These are phyloP conservation scores for Callocephalon fimbriatum DNA, from an alignment of 2,113 vertebrate genomes.

Conservation along the genomic window DNA sequence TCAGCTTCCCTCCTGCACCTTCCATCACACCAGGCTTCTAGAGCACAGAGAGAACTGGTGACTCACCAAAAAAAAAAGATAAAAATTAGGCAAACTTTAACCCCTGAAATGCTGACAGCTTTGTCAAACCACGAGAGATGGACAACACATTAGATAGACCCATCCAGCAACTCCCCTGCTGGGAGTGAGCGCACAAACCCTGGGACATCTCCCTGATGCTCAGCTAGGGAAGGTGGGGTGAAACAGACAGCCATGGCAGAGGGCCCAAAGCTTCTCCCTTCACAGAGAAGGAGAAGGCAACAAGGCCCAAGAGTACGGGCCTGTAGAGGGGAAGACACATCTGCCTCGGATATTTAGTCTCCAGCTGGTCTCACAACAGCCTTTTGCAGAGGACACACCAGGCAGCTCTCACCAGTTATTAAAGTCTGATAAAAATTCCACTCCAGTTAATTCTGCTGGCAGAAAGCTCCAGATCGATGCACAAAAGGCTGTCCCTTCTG, in stretches of 20 bases:
- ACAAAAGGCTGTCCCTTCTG: neutral
- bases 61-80: neutral
- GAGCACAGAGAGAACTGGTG: neutral
- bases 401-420: constrained; percentile 37
- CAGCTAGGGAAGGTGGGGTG: rapidly evolving
- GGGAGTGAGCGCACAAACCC: rapidly evolving
- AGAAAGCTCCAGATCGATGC: neutral
- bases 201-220: neutral
- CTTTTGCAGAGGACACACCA: neutral
- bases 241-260: neutral
- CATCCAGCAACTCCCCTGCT: rapidly evolving
- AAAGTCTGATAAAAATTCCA: constrained; percentile 33
- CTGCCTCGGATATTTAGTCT: neutral
- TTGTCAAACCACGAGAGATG: neutral
- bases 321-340: neutral
- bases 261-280: neutral
- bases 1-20: neutral
- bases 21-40: neutral
- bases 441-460: neutral
- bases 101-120: neutral
- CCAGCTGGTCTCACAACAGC: constrained; percentile 27
- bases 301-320: neutral
- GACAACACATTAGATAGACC: rapidly evolving
- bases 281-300: neutral
- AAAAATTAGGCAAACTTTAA: neutral